Evolutionary conservation across 23 tunicate genomes (phyloP), one percentile per base, ranked within the genome.

Genomic region (Phallusia fumigata): DNA sequence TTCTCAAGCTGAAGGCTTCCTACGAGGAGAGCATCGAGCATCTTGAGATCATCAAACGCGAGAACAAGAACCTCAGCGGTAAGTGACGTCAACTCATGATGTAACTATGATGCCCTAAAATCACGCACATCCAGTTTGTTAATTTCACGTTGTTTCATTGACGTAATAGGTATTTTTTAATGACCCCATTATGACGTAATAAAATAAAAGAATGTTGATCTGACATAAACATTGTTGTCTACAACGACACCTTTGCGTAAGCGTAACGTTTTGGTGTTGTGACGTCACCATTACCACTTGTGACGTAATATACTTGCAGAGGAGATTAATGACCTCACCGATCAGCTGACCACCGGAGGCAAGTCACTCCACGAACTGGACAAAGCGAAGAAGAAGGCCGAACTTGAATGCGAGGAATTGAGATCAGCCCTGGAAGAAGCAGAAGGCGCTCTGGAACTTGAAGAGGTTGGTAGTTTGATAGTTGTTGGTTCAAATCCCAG

Each of bases 351-450:
- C 36, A 91, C 96, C 69, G 97, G 95, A 18, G 94, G 93, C 73
- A 90, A 96, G 58, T 88, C 97, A 8, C 90, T 94, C 32, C 98
- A 94, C 86, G 99, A 97, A 53, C 77, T 95, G 21, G 95, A 90
- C 76, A 97, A 97, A 80, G 95, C 99, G 30, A 84, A 83, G 53
- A 92, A 93, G 95, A 88, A 88, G 91, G 97, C 97, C 36, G 99
- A 97, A 73, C 88, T 97, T 51, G 99, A 97, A 84, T 74, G 95
- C 31, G 97, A 97, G n/a, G 99, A 97, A 47, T 94, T 97, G 28
- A 73, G 93, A 78, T 87, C 99, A 10, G 94, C 97, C 24, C 87
- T 97, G 50, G 99, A 97, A 80, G 99, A 97, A 76, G 97, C 99
- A 0, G 99, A 97, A 80, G 94, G 93, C 26, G 97, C 99, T 19